Conservation (phyloP, 2,888 invertebrate genomes). For the Tipula helvola region DNA sequence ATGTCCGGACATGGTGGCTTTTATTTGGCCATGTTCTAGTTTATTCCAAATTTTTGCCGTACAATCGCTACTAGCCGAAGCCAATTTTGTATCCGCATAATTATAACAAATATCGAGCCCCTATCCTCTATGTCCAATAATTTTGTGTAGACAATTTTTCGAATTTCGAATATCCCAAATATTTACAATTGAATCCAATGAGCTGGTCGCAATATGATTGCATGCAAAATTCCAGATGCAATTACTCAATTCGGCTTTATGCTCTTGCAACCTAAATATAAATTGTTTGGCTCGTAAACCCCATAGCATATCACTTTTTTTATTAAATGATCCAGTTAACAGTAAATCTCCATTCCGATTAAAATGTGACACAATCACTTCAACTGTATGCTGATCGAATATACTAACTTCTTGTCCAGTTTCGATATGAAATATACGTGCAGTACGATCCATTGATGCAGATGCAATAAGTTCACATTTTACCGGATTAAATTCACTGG, state of each 20-base stretch:
- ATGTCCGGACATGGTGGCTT: too few species aligned
- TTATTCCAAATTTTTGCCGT: too few species aligned
- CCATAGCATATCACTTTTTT: slow-evolving; percentile 62
- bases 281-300: slow-evolving; percentile 53
- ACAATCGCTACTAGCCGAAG: slow-evolving; percentile 63
- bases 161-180: slow-evolving; percentile 54
- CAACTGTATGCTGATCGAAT: slow-evolving; percentile 57
- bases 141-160: too few species aligned
- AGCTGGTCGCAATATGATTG: too few species aligned
- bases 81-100: too few species aligned
- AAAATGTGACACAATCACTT: slow-evolving; percentile 62
- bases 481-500: slow-evolving; percentile 50
- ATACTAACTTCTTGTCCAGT: slow-evolving; percentile 51
- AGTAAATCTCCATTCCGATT: slow-evolving; percentile 53
- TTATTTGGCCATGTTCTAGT: too few species aligned
- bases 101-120: too few species aligned
- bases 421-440: slow-evolving; percentile 54
- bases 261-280: too few species aligned
- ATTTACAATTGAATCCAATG: slow-evolving; percentile 55
- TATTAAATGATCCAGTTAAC: slow-evolving; percentile 70
- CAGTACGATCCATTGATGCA: slow-evolving; percentile 63
- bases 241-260: too few species aligned
- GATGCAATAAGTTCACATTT: slow-evolving; percentile 54
- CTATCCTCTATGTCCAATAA: too few species aligned
- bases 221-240: too few species aligned